Base-by-base conservation (phyloP, 2,113 vertebrate genomes). In the Lepus europaeus region DNA sequence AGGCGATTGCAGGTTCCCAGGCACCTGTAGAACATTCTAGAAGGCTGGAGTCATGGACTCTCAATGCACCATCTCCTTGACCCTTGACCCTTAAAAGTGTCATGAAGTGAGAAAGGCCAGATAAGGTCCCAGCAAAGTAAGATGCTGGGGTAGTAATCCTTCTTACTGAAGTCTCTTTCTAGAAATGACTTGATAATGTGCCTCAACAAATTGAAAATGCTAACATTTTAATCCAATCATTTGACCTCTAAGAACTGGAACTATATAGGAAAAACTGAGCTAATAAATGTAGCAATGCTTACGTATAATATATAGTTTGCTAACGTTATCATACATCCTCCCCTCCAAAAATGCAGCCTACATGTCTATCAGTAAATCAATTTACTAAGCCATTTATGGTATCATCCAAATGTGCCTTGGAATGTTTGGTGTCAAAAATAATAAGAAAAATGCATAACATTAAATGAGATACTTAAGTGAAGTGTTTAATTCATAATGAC, bases 381-480 rank as follows among this genome's bases (percentile, higher is more conserved):
- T 77, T 59, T 85, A 64, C 73, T 88, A 76, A 93, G 36, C 84
- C 19, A 81, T n/a, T 88, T 70, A n/a, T 51, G 17, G n/a, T 16
- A 33, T 56, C 33, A 45, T 74, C 59, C 70, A 79, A 45, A 33
- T 66, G 39, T 31, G 61, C 23, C 5, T 82, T 81, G n/a, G 16
- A 45, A 76, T 13, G 3, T 86, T 89, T 33, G 86, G 10, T 83
- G 53, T 89, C 79, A 91, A 94, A 91, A 93, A 69, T 23, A 70
- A 84, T 63, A 94, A 87, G 14, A 77, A 87, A 61, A 39, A 82
- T 19, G 14, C 1, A 16, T 69, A 69, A 70, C 6, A 17, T 89
- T 79, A 88, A 90, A 12, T 61, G 51, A 92, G 90, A 79, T 78
- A 77, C 83, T 68, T 79, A 96, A 84, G 70, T 70, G 27, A 91